A percentile compares a stretch with the other conserved stretches of the same genome.
These are phyloP conservation scores for Typhlichthys subterraneus DNA, from an alignment of 2,797 vertebrate species.

Conservation along the genomic window DNA sequence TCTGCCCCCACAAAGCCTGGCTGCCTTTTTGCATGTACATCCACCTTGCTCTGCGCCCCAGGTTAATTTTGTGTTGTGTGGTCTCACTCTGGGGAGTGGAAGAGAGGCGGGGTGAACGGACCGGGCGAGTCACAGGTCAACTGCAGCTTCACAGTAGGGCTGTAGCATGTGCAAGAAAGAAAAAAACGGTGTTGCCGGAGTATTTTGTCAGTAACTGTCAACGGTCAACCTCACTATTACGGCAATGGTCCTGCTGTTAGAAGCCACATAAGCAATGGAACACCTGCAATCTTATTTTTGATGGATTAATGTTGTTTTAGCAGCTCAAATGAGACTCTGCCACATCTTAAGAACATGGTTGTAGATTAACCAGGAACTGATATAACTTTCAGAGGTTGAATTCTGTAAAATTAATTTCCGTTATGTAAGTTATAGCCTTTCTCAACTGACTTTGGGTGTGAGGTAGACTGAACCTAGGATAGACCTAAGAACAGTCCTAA, in stretches of 20 bases:
- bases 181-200: constrained; percentile 53
- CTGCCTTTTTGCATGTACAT: constrained; percentile 34
- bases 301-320: constrained; percentile 16
- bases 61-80: constrained; percentile 41
- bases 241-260: too few species aligned
- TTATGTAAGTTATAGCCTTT: too few species aligned
- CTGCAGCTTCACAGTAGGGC: constrained; percentile 56
- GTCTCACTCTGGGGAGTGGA: constrained; percentile 24
- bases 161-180: constrained; percentile 29
- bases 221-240: constrained; percentile 33
- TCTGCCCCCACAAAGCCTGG: constrained; percentile 30
- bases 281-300: constrained; percentile 39
- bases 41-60: constrained; percentile 46
- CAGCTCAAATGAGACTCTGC: not conserved
- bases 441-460: too few species aligned
- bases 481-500: constrained; percentile 9
- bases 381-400: not conserved
- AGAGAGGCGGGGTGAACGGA: constrained; percentile 14
- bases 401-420: too few species aligned
- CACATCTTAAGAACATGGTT: constrained; percentile 7
- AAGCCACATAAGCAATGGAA: constrained; percentile 24
- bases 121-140: constrained; percentile 67
- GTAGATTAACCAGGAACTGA: constrained; percentile 4
- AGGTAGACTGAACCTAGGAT: not conserved
- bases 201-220: constrained; percentile 61